Base-by-base conservation (phyloP, 2,888 invertebrate species). In the Cetonia aurata region DNA sequence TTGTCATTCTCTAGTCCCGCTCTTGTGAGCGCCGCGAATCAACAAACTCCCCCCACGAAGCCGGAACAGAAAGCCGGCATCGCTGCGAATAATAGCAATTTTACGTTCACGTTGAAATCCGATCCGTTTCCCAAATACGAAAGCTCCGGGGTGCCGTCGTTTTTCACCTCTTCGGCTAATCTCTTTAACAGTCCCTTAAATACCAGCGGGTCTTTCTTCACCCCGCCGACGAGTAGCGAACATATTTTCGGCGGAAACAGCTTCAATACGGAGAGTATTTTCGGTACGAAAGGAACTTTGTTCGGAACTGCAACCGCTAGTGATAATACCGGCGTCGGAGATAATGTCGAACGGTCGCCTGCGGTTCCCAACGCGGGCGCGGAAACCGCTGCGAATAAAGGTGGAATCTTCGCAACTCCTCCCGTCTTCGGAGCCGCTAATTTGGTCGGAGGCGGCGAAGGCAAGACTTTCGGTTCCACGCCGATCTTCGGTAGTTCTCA, bases 161-260 rank as follows among this genome's bases (percentile, higher is more conserved):
- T 19, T 57, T 42, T n/a, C 57, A 42, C 57, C 9, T 4, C 42
- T 15, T 2, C 42, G 6, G 10, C 69, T n/a, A 57, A 46, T 25
- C 31, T 72, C n/a, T 74, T 76, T 37, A 71, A 56, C 10, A 71
- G 67, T 55, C 66, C 67, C 4, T 19, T 56, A 42, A 69, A 44
- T 41, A 72, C 67, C 3, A 50, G 59, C 17, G 56, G 44, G 8
- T 46, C 46, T 42, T 41, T 71, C n/a, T 67, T 67, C 42, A n/a
- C 46, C 9, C 12, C 25, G 0, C 6, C 44, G 19, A 62, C 13
- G 52, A 69, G 67, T 9, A 46, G 60, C 6, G 75, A 74, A 12
- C 73, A 71, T 48, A 71, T 79, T 44, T 80, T 80, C 67, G 77
- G 74, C 31, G 59, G 62, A 9, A 13, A 25, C 13, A n/a, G 10